Evolutionary conservation across 2,797 vertebrate species (phyloP), one percentile per base, ranked within the genome.

Genomic region (Jordanella pulchra): DNA sequence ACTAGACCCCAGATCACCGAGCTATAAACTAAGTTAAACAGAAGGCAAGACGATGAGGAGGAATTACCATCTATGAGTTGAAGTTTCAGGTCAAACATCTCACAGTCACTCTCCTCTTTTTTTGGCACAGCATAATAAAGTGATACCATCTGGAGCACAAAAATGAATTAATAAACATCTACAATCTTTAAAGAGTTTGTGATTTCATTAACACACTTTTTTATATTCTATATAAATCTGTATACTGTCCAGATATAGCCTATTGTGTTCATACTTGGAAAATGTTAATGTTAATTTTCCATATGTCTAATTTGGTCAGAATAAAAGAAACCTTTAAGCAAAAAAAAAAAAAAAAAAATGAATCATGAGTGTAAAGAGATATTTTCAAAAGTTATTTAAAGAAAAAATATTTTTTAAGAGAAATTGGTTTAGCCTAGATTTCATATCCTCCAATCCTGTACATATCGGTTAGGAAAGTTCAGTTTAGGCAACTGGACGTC

Each of bases 81-180:
- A 63, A 97, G 91, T 0, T 10, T 74, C 51, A 98, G 56, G 45
- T 91, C 54, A 1, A 96, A 98, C 0, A 54, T 95, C 65, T 91
- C 84, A 81, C 97, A 97, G 0, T 93, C 86, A 0, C 71, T 89
- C 3, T 84, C 81, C 48, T 67, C 83, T 0, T 92, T 87, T 0
- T 84, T 91, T 35, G 92, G 75, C n/a, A 91, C 80, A 78, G 95
- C 95, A 0, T 97, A 94, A 86, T 97, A 97, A 58, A 95, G 0
- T 0, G 96, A 96, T 76, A 95, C 89, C 73, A 97, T 91, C 95
- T 95, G 82, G 42, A 50, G 80, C 25, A 79, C 1, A 60, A n/a
- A n/a, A 78, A 15, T 67, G 35, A 67, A 64, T 21, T 4, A 7
- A 0, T 27, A 11, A 58, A 61, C 1, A 14, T 11, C 32, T 14